Conservation (phyloP, 30 jellyfish, hydroid and myxozoan species). For the Sanderia malayensis region DNA sequence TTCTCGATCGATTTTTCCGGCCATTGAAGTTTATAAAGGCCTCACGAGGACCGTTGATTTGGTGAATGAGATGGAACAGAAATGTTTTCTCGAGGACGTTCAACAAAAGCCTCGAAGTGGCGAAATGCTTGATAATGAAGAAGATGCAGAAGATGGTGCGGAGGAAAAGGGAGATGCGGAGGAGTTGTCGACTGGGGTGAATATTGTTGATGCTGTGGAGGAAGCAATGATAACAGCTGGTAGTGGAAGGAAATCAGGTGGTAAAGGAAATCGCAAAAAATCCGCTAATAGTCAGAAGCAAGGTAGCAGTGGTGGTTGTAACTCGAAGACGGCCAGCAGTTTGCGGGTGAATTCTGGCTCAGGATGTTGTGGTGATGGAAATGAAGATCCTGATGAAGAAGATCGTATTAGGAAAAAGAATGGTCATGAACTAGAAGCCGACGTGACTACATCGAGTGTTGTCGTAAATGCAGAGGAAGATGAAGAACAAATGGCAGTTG, state of each 20-base stretch:
- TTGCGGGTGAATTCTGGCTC: too few relatives aligned
- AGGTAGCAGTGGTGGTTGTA: neutral
- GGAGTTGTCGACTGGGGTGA: too few relatives aligned
- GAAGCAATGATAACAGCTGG: neutral
- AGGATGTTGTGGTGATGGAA: constrained; percentile 33
- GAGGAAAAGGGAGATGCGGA: too few relatives aligned
- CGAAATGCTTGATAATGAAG: too few relatives aligned
- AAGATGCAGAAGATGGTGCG: too few relatives aligned
- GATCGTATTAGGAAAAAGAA: neutral
- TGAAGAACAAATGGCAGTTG: too few relatives aligned
- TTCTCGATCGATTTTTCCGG: too few relatives aligned
- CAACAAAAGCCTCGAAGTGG: too few relatives aligned
- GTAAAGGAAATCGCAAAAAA: neutral
- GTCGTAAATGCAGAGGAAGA: neutral
- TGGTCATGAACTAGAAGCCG: constrained; percentile 63
- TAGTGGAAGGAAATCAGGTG: neutral
- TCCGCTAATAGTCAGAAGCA: neutral
- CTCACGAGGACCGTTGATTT: neutral
- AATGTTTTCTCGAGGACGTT: neutral
- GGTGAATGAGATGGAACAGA: neutral
- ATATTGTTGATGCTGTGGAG: too few relatives aligned
- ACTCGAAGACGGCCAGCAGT: too few relatives aligned
- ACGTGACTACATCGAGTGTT: neutral
- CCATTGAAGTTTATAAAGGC: neutral
- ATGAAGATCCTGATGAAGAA: constrained; percentile 1